phyloP scores from a whole-genome alignment of 2,113 vertebrate genomes.

The Psittacula cyanocephala region DNA sequence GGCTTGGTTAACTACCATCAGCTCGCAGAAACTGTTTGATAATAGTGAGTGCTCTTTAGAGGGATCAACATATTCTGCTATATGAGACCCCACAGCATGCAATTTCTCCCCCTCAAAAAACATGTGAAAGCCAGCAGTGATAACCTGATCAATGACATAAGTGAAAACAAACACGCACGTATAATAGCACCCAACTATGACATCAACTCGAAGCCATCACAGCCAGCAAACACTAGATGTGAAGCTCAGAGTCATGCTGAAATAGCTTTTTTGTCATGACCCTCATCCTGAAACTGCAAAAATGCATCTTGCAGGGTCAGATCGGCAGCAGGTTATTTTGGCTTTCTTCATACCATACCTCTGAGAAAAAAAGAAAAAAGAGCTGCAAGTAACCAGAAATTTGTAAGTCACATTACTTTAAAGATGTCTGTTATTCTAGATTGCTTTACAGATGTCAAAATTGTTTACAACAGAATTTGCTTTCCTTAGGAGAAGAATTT shows the following conservation, averaged over 20 bases:
- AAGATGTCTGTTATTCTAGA: neutral
- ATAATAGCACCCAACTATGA: neutral
- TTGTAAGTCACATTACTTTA: neutral
- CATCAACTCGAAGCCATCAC: neutral
- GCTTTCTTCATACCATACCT: neutral
- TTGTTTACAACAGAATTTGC: slow-evolving; percentile 11
- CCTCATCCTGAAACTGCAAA: neutral
- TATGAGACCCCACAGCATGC: neutral
- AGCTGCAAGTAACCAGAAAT: neutral
- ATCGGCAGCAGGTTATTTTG: neutral
- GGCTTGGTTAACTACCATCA: neutral
- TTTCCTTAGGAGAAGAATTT: slow-evolving; percentile 3
- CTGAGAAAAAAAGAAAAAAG: neutral
- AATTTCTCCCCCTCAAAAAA: neutral
- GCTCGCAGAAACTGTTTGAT: neutral
- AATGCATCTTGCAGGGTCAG: neutral
- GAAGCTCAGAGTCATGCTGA: neutral
- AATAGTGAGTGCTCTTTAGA: neutral
- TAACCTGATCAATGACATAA: neutral
- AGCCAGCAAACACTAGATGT: neutral
- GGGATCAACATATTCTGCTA: neutral
- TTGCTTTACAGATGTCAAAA: neutral
- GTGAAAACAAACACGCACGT: neutral
- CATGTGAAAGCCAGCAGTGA: neutral
- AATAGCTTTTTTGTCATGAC: neutral